Evolutionary conservation across 2,888 invertebrate genomes (phyloP).

Genomic region (Drymonia ruficornis): DNA sequence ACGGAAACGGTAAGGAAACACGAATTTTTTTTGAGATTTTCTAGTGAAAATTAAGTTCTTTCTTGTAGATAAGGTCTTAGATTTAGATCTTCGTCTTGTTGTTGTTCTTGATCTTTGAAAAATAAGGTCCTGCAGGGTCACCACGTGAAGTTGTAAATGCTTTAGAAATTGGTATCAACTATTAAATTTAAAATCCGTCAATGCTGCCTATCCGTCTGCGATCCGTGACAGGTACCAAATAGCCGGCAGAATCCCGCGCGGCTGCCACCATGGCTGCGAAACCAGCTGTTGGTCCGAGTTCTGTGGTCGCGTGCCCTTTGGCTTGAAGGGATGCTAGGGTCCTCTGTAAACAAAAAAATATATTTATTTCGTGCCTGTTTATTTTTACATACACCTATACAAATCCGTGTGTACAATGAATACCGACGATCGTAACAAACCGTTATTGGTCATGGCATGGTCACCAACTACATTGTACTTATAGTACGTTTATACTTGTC

Average conservation of each 20-base stretch:
- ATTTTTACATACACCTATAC: no score
- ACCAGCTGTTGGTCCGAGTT: constrained; percentile 79
- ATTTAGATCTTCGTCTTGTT: no score
- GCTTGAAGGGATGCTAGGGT: constrained; percentile 70
- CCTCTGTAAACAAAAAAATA: constrained; percentile 56
- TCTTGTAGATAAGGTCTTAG: no score
- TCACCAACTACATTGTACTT: background rate
- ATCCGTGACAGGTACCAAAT: constrained; percentile 68
- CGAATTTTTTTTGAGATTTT: no score
- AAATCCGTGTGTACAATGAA: background rate
- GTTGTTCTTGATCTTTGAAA: no score
- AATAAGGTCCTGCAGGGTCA: no score
- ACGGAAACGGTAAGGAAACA: no score
- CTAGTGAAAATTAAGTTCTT: no score
- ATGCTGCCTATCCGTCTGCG: constrained; percentile 77
- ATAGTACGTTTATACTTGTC: no score
- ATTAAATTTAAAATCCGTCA: constrained; percentile 67
- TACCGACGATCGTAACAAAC: constrained; percentile 11
- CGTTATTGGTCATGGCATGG: constrained; percentile 20
- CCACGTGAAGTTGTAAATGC: background rate
- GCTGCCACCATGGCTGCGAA: constrained; percentile 87
- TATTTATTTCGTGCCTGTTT: no score
- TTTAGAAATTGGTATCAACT: background rate
- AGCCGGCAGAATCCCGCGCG: constrained; percentile 68
- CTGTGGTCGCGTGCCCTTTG: constrained; percentile 80